Percentiles rank a stretch among this genome's conserved stretches.
These are phyloP conservation scores for Polia nebulosa DNA, from an alignment of 2,888 invertebrate species.

Conservation along the genomic window DNA sequence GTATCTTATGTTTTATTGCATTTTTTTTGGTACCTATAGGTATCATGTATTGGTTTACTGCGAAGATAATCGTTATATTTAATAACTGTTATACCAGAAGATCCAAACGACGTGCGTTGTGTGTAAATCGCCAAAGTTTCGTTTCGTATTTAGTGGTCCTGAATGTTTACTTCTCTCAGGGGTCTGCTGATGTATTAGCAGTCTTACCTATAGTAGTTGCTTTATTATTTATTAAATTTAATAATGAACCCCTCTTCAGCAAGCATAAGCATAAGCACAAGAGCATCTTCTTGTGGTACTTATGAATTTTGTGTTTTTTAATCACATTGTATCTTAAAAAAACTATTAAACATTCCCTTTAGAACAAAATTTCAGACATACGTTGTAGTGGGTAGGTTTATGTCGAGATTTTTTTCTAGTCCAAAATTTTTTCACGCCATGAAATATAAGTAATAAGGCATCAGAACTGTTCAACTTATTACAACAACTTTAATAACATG, in stretches of 20 bases:
- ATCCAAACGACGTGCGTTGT: not conserved
- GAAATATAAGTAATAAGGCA: not conserved
- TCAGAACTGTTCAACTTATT: not conserved
- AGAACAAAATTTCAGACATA: not conserved
- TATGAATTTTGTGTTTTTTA: not conserved
- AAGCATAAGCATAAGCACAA: too few relatives aligned
- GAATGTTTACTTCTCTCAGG: slow-evolving; percentile 5
- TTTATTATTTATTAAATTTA: slow-evolving; percentile 24
- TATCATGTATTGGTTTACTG: not conserved
- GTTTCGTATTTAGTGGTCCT: slow-evolving; percentile 1
- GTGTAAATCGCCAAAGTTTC: not conserved
- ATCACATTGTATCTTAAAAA: slow-evolving; percentile 2
- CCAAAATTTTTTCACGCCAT: not conserved
- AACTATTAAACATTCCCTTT: not conserved
- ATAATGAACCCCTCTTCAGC: not conserved
- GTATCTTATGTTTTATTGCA: not conserved
- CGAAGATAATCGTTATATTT: not conserved
- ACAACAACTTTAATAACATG: not conserved
- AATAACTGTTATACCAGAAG: not conserved
- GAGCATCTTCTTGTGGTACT: not conserved
- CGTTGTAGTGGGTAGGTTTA: not conserved
- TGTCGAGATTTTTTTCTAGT: not conserved
- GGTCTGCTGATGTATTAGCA: slow-evolving; percentile 35
- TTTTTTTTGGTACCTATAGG: not conserved
- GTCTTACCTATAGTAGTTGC: not conserved